These are phyloP conservation scores for mouse (Mus musculus) DNA, from an alignment of 2,113 vertebrate species.

Conservation along the genomic window GRCm39 chr14:93716001-93716500, in stretches of 20 bases:
- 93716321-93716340: neutral
- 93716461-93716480: neutral
- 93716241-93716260: neutral
- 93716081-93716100: constrained; percentile 65
- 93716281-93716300: neutral
- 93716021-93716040: constrained; percentile 61
- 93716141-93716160: constrained; percentile 40
- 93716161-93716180: neutral
- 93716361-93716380: neutral
- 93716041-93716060: constrained; percentile 50
- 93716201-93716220: neutral
- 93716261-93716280: neutral
- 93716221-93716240: neutral
- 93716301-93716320: neutral
- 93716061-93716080: constrained; percentile 73
- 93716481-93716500: neutral
- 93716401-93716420: neutral
- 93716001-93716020: constrained; percentile 61
- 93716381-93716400: neutral
- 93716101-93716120: constrained; percentile 71
- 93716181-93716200: neutral
- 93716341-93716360: neutral
- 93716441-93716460: neutral
- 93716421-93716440: neutral
- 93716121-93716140: constrained; percentile 65